Evolutionary conservation across 2,113 vertebrate genomes (phyloP), one percentile per base, ranked within the genome.

Genomic region (Camelus bactrianus): DNA sequence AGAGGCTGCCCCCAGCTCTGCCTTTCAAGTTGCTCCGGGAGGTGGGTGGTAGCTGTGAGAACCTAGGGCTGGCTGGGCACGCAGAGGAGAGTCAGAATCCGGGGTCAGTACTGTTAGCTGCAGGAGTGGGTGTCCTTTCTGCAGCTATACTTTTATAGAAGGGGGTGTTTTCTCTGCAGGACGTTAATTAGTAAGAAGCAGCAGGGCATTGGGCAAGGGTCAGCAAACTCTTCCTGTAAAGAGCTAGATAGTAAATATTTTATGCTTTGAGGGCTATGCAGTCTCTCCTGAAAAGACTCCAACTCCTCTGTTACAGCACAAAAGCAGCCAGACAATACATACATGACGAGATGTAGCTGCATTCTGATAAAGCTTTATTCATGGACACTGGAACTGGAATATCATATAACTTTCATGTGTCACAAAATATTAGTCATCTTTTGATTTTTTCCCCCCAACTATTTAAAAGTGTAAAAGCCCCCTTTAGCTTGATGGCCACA

Each of bases 1-100:
- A 11, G 70, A 46, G 85, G 38, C 83, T 86, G 94, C 75, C 54
- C 87, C 93, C 16, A 32, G 79, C 58, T 42, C 60, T 86, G 91
- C 85, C 91, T 91, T 94, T 76, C 15, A 35, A 22, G 87, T 54
- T 14, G 4, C 26, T 9, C 11, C 2, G n/a, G 24, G 52, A 70
- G 54, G 80, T 22, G 3, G 32, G 52, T 42, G 93, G 75, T 17
- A 35, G 84, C 19, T 9, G 15, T 24, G 79, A 80, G 56, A 67
- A 56, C n/a, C 38, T 46, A n/a, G 58, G 35, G 79, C 35, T 28
- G 58, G 56, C 58, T 94, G 17, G 10, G 75, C 12, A 13, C 0
- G 12, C 38, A 52, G 10, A 12, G 42, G 79, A 38, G 67, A 72
- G 52, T 28, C 38, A 35, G 85, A 80, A 26, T 54, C 19, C 0